Conservation (phyloP, 2,888 invertebrate species). For the Thecophora atra region DNA sequence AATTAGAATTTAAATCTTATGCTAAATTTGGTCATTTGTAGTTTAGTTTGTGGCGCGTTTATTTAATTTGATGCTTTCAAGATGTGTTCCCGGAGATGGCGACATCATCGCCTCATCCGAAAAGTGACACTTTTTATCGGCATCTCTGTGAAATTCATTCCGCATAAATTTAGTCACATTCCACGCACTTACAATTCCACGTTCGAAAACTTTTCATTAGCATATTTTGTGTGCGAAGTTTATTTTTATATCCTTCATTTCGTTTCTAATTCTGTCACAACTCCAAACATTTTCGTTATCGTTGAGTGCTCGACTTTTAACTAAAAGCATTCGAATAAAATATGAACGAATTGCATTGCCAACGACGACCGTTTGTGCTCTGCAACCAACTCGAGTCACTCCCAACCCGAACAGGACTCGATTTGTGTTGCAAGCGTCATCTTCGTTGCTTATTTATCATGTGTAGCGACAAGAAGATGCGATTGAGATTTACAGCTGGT, state of each 20-base stretch:
- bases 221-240: not conserved
- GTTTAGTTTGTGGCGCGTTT: not conserved
- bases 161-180: not conserved
- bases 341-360: not conserved
- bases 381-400: not conserved
- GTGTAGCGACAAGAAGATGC: too few relatives aligned
- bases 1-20: too few relatives aligned
- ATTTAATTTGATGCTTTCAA: not conserved
- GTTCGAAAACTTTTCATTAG: not conserved
- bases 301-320: conserved; percentile 9
- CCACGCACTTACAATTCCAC: not conserved
- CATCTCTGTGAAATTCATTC: not conserved
- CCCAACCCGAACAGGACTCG: too few relatives aligned
- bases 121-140: too few relatives aligned
- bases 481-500: too few relatives aligned
- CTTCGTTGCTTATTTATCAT: too few relatives aligned
- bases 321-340: not conserved
- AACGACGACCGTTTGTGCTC: not conserved
- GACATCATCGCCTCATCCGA: too few relatives aligned
- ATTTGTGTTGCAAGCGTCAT: too few relatives aligned
- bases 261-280: not conserved
- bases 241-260: not conserved
- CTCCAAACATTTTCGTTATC: too few relatives aligned
- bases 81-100: not conserved
- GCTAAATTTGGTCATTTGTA: too few relatives aligned